Base-by-base conservation (phyloP, 2,888 invertebrate species). In the Mantis religiosa region DNA sequence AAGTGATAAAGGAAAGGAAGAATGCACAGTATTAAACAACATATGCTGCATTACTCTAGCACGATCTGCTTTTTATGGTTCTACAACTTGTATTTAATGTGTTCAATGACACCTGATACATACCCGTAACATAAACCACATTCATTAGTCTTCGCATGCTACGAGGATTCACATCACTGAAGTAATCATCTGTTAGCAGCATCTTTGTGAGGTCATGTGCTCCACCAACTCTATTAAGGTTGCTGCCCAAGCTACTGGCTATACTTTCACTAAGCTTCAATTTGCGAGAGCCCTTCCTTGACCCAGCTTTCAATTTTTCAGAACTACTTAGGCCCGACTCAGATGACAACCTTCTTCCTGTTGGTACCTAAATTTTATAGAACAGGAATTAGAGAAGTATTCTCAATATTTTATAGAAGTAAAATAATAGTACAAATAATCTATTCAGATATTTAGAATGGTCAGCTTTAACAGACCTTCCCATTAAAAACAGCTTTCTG, bases 121-220 rank as follows among this genome's bases (percentile, higher is more conserved):
- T 91, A 97, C 98, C 98, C 90, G 99, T 99, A 88, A 99, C 97
- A 92, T 99, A 99, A 89, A 99, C 97, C 89, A 99, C 98, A 93
- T 99, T 99, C 98, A 99, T 98, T 34, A 99, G 95, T 88, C 99
- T 95, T 90, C 98, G 94, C 98, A 99, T 98, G 92, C 98, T 98
- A 85, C 99, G 95, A 0, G 99, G 99, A 94, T 99, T 99, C 90
- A 99, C 98, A 93, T 99, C 99, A 92, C 98, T 99, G 93, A 99
- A 99, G 94, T 99, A 99, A 93, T 99, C 99, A 92, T 99, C 99
- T 0, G 99, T 99, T 28, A 98, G 95, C 91, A 99, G 94, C 94
- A 98, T 98, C 91, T 97, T 96, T 83, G 97, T 95, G n/a, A 95
- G 92, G 92, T 95, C 95, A 84, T 97, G 97, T 2, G 97, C 97